A percentile compares a stretch with the other conserved stretches of the same genome.
Evolutionary conservation across 2,113 vertebrate genomes (phyloP).

Genomic region (Alethe castanea): DNA sequence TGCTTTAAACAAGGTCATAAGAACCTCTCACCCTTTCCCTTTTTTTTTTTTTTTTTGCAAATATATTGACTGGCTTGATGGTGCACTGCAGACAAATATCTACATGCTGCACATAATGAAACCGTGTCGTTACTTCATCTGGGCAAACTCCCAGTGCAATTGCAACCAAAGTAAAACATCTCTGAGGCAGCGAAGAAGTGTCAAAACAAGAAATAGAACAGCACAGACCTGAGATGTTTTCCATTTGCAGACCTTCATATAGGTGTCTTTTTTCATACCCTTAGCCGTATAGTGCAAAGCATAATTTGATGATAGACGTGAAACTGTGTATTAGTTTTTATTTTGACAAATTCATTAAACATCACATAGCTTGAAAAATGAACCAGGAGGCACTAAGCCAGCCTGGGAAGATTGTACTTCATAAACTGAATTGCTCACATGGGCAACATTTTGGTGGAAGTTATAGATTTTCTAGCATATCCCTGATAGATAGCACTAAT

Average conservation of each 20-base stretch:
- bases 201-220: conserved; percentile 61
- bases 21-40: conserved; percentile 47
- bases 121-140: conserved; percentile 43
- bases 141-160: conserved; percentile 64
- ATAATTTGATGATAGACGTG: conserved; percentile 84
- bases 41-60: conserved; percentile 3
- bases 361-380: conserved; percentile 91
- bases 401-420: conserved; percentile 89
- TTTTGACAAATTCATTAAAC: conserved; percentile 95
- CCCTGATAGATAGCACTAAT: conserved; percentile 98
- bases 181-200: not conserved
- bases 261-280: conserved; percentile 76
- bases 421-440: conserved; percentile 90
- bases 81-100: conserved; percentile 54
- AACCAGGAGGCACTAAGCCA: conserved; percentile 78
- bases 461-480: conserved; percentile 97
- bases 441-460: conserved; percentile 90
- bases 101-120: conserved; percentile 72
- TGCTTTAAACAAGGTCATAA: conserved; percentile 69
- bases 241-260: conserved; percentile 54
- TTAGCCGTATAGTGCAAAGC: conserved; percentile 72
- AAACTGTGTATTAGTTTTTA: conserved; percentile 82
- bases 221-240: conserved; percentile 59
- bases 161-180: conserved; percentile 57
- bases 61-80: conserved; percentile 21